A percentile compares a stretch with the other conserved stretches of the same genome.
phyloP scores from a whole-genome alignment of 2,888 invertebrate genomes.

The Macaria notata region DNA sequence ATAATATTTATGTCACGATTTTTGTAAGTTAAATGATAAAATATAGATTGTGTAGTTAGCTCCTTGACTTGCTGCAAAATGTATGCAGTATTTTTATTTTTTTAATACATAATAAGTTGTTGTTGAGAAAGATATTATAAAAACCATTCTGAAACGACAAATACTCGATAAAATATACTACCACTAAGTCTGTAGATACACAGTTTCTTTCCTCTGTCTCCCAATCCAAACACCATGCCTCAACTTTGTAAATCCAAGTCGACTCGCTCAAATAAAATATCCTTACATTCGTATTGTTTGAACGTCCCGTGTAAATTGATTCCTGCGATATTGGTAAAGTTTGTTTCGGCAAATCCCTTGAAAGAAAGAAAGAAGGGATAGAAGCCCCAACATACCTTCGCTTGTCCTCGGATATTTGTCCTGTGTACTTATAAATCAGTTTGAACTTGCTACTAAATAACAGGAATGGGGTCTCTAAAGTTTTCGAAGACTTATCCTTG shows the following conservation, averaged over 20 bases:
- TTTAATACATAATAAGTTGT: no score
- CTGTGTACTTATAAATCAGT: constrained; percentile 46
- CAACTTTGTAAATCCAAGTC: constrained; percentile 20
- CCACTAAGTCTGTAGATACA: no score
- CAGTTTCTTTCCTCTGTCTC: no score
- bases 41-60: no score
- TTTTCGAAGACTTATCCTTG: constrained; percentile 16
- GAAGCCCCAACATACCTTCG: constrained; percentile 47
- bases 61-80: no score
- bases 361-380: constrained; percentile 36
- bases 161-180: no score
- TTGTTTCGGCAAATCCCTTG: constrained; percentile 56
- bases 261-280: constrained; percentile 32
- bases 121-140: no score
- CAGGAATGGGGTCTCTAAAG: constrained; percentile 15
- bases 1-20: no score
- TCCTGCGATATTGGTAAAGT: constrained; percentile 66
- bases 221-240: background rate
- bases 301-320: constrained; percentile 60
- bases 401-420: constrained; percentile 46
- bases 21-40: no score
- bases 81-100: no score
- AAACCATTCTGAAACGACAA: no score
- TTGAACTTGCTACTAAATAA: constrained; percentile 28
- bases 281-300: constrained; percentile 41